These are phyloP conservation scores for Phrynosoma blainvillii DNA, from an alignment of 2,113 vertebrate genomes.

Conservation along the genomic window DNA sequence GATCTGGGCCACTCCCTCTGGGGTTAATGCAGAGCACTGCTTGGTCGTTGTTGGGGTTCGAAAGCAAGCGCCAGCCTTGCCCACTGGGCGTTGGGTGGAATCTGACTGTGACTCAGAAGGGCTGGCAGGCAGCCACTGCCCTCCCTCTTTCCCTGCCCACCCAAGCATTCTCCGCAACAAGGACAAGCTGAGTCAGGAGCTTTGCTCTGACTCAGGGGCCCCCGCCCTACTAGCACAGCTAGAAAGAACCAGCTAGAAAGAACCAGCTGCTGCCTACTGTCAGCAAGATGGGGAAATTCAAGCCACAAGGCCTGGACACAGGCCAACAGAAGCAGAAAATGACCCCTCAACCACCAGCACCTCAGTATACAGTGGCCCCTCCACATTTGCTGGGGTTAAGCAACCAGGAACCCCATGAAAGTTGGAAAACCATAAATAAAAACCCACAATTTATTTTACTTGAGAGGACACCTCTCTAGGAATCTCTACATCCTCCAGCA, in stretches of 20 bases:
- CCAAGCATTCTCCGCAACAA: constrained; percentile 1
- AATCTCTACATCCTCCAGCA: too few relatives aligned
- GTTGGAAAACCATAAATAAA: too few relatives aligned
- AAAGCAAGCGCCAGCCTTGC: background rate
- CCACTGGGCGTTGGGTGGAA: constrained; percentile 2
- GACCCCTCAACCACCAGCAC: background rate
- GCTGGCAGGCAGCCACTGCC: background rate
- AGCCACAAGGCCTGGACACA: background rate
- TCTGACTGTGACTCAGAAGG: constrained; percentile 26
- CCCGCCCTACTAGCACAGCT: constrained; percentile 16
- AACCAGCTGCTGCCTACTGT: background rate
- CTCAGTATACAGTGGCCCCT: too few relatives aligned
- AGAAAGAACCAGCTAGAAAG: constrained; percentile 7
- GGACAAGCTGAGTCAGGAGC: constrained; percentile 42
- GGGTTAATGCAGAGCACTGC: background rate
- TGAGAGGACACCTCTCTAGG: too few relatives aligned
- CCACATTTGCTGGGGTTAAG: too few relatives aligned
- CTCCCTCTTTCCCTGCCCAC: constrained; percentile 22
- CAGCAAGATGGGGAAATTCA: constrained; percentile 7
- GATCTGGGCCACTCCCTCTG: constrained; percentile 2
- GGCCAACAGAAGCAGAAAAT: background rate
- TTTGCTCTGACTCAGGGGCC: constrained; percentile 4
- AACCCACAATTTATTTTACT: too few relatives aligned
- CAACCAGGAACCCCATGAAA: too few relatives aligned
- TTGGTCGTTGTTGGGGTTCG: background rate